Percentiles rank a stretch among this genome's conserved stretches.
Conservation (phyloP, 2,888 invertebrate species). For the Melieria picta region DNA sequence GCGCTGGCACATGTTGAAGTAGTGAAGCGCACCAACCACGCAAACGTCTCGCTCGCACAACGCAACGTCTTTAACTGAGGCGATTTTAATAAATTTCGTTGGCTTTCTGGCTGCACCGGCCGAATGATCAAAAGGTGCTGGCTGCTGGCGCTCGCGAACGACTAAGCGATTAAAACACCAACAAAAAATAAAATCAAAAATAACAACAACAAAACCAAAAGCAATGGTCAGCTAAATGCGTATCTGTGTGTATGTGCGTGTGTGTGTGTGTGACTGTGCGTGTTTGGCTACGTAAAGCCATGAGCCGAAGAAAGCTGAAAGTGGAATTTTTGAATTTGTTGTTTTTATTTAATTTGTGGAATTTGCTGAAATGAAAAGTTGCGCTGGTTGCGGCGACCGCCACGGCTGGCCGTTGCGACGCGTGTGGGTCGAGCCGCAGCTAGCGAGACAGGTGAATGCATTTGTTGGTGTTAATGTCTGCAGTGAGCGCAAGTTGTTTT, state of each 20-base stretch:
- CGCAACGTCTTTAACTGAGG: slow-evolving; percentile 36
- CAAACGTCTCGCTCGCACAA: slow-evolving; percentile 33
- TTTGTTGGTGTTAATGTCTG: no score
- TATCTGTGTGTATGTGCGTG: neutral
- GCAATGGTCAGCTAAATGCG: neutral
- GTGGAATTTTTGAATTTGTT: slow-evolving; percentile 19
- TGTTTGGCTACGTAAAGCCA: neutral
- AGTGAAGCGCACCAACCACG: neutral
- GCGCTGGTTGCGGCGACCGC: slow-evolving; percentile 45
- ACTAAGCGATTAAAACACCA: neutral
- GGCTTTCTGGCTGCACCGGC: slow-evolving; percentile 14
- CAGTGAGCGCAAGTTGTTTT: no score
- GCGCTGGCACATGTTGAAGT: no score
- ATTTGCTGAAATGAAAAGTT: slow-evolving; percentile 59
- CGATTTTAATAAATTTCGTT: slow-evolving; percentile 30
- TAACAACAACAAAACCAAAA: neutral
- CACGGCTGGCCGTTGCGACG: slow-evolving; percentile 7
- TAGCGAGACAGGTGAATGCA: no score
- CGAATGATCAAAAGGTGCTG: neutral
- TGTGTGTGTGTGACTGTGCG: neutral
- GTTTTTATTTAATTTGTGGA: slow-evolving; percentile 3
- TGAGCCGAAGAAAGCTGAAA: slow-evolving; percentile 32
- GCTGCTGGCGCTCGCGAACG: slow-evolving; percentile 1
- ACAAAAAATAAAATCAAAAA: neutral
- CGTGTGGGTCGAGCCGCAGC: no score